phyloP scores from a whole-genome alignment of 1,140 invertebrate genomes.

The Leptinotarsa texana region DNA sequence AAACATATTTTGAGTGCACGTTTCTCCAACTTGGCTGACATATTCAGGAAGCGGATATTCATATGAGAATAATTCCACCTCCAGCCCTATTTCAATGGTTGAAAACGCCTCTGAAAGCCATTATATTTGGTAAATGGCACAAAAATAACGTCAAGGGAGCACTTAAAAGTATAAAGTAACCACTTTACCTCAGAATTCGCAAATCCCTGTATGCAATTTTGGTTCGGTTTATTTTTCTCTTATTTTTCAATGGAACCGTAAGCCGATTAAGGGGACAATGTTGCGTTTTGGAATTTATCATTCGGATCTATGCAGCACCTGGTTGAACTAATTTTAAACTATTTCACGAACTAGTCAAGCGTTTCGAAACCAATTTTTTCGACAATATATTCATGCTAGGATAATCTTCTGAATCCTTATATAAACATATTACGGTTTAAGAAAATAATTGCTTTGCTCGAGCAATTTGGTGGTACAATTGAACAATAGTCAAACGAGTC shows the following conservation, averaged over 20 bases:
- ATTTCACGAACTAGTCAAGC: slow-evolving; percentile 7
- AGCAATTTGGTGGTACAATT: not conserved
- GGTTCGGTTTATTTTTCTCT: slow-evolving; percentile 16
- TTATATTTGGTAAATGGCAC: slow-evolving; percentile 8
- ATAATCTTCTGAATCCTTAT: slow-evolving; percentile 5
- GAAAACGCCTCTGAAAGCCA: too few species aligned
- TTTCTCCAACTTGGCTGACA: too few species aligned
- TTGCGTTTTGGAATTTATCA: not conserved
- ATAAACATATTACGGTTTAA: slow-evolving; percentile 9
- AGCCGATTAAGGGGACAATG: slow-evolving; percentile 17
- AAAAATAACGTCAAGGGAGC: slow-evolving; percentile 10
- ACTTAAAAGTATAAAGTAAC: slow-evolving; percentile 15
- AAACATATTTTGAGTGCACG: too few species aligned
- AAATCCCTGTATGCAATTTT: slow-evolving; percentile 25
- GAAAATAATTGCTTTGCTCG: not conserved
- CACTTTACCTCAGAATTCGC: slow-evolving; percentile 21
- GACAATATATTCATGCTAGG: slow-evolving; percentile 17
- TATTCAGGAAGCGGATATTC: too few species aligned
- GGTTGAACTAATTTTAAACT: slow-evolving; percentile 18
- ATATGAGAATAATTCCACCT: too few species aligned
- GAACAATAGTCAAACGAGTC: not conserved
- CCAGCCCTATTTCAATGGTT: too few species aligned
- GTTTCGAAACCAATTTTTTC: slow-evolving; percentile 11
- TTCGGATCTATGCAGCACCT: not conserved
- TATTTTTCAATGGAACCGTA: slow-evolving; percentile 8